Evolutionary conservation across 2,888 invertebrate genomes (phyloP), one percentile per base, ranked within the genome.

Genomic region (Noctuana brunneofusca): DNA sequence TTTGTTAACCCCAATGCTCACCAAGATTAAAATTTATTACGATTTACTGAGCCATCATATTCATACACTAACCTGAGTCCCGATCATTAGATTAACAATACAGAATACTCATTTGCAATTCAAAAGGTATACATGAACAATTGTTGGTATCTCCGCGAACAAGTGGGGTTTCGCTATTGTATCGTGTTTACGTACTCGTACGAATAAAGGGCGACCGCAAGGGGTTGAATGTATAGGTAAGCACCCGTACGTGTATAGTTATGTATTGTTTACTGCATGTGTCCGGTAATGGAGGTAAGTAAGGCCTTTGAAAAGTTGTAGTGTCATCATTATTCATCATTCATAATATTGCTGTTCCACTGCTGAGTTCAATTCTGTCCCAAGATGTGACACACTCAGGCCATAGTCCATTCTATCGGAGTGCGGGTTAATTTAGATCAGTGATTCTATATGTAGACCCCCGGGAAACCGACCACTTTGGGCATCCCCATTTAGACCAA

Each of bases 51-150:
- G 24, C 54, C 54, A 54, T 60, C 46, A 48, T 32, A 35, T 60
- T 60, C 53, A 38, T 48, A 35, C 32, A 35, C 32, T 50, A 35
- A 43, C 1, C 30, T n/a, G n/a, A n/a, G n/a, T n/a, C n/a, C n/a
- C 41, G 41, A 58, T 52, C 50, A 18, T 53, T 27, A 41, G 14
- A 32, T 60, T 54, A 48, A 53, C 54, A 35, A 46, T 52, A 43
- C 41, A 52, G 49, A 41, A 52, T n/a, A 59, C 20, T 43, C 20
- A 43, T 59, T 59, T 59, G 52, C 58, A 52, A 59, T 59, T 59
- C 52, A 53, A 54, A 43, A 35, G 35, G 22, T 35, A 53, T 16
- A 35, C 24, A 20, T 48, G 54, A 16, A 16, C 38, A 35, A 46
- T 24, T 60, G 54, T 54, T 52, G 41, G 18, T 8, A 14, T 52